Base-by-base conservation (phyloP, 1,140 invertebrate species). In the Delia radicum region DNA sequence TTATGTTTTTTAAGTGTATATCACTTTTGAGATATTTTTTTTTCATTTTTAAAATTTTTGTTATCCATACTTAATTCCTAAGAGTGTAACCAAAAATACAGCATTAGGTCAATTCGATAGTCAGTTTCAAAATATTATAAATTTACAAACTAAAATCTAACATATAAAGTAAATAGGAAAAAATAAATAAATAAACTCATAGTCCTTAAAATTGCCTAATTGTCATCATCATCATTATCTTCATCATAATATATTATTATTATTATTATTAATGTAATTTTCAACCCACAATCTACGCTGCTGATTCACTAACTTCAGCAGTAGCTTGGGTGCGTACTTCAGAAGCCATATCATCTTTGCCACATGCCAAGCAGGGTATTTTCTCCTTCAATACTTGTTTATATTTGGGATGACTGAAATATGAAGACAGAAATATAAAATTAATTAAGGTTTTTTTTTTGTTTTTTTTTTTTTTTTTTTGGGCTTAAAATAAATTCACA, bases 331-430 rank as follows among this genome's bases (percentile, higher is more conserved):
- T 85, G n/a, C 79, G 78, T 27, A 81, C 78, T 71, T 90, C 89
- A 2, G 90, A 89, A 72, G 87, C 87, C 37, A 85, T 82, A 48
- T 91, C 91, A 67, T 87, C 82, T 81, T 86, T 87, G 63, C 87
- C 85, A 79, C 92, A 92, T 8, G 89, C 88, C 79, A 93, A 83
- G 62, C 89, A 85, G 2, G 83, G 83, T 78, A 85, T 82, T 78
- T 85, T 85, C 79, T 85, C 83, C 42, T 76, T 73, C 18, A 85
- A 78, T 75, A 85, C 83, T 89, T 79, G 92, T 82, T 92, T 89
- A 82, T 93, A 94, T 80, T 93, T 93, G 10, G 92, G 92, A 87
- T 94, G 92, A 80, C 92, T 93, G 62, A 29, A 37, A 18, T 27
- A 21, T 46, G 18, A 55, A 21, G 7, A 24, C 48, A n/a, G 18